Evolutionary conservation across 2,888 invertebrate genomes (phyloP), one percentile per base, ranked within the genome.

Genomic region (Amphimallon solstitiale): DNA sequence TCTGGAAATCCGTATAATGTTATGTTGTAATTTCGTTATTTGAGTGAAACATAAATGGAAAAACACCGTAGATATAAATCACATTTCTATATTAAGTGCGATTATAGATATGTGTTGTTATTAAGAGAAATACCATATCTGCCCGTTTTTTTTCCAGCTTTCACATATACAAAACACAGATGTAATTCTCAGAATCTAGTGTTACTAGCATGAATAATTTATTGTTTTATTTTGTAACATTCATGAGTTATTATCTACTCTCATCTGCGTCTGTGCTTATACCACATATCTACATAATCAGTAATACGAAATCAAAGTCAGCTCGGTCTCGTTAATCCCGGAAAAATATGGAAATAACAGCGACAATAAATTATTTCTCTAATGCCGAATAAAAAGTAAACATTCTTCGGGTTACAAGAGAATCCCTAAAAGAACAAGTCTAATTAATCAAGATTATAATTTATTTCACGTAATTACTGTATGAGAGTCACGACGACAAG

Each of bases 371-470:
- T 64, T 64, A 64, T 56, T 45, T 34, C 46, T 56, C 64, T 64
- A 64, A 64, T 54, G 45, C 64, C 46, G 38, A 37, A 56, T 45
- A 64, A 59, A 59, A 64, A 64, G 64, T 56, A 64, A 64, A 64
- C 64, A 64, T 56, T 62, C 64, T 64, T 56, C 35, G 21, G 45
- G 14, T 29, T 43, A 43, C n/a, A 59, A 43, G 43, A 43, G 56
- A 43, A 59, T 59, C 43, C 56, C 56, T 15, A 38, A 21, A 56
- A 56, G 54, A 45, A 56, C 54, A 37, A 45, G 64, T 54, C 64
- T 54, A 64, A 64, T 64, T 64, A 64, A 64, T 64, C 64, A 64
- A 54, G 64, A 64, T 64, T 54, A 64, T 54, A 64, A 64, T 64
- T 56, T 54, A 56, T 64, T 64, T 54, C 35, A 64, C 38, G 54